A percentile compares a stretch with the other conserved stretches of the same genome.
phyloP scores from a whole-genome alignment of 2,797 vertebrate genomes.

The Pogonophryne albipinna region DNA sequence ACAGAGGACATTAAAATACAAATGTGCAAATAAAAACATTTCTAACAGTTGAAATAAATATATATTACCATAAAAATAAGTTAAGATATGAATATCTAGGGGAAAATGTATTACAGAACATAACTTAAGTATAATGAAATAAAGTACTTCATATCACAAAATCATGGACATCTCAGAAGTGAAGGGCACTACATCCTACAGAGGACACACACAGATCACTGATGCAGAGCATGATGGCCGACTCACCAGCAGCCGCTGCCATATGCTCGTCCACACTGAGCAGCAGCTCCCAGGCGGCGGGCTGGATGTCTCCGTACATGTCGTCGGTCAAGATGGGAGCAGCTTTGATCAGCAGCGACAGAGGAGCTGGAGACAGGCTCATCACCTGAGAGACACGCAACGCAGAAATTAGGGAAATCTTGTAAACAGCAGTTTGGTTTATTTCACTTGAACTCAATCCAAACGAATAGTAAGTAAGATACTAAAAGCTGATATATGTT shows the following conservation, averaged over 20 bases:
- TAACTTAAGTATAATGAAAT: not conserved
- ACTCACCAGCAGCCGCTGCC: conserved; percentile 95
- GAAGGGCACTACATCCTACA: not conserved
- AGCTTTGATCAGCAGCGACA: conserved; percentile 97
- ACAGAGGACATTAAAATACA: no score
- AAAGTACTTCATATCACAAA: not conserved
- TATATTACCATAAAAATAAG: no score
- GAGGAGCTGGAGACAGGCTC: conserved; percentile 95
- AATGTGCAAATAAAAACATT: no score
- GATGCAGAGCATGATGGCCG: not conserved
- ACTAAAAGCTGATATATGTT: no score
- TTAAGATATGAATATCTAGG: not conserved
- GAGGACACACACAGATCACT: not conserved
- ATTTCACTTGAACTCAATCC: no score
- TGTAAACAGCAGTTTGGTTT: not conserved
- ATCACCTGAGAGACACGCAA: conserved; percentile 88
- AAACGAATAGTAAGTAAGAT: no score
- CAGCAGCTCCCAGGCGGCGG: conserved; percentile 97
- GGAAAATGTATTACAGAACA: not conserved
- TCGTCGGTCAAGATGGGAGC: conserved; percentile 96
- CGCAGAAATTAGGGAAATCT: not conserved
- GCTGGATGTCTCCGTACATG: conserved; percentile 98
- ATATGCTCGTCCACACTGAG: conserved; percentile 98
- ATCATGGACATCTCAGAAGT: not conserved
- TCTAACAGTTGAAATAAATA: no score